Conservation (phyloP, 2,888 invertebrate genomes). For the Drosophila prolongata region DNA sequence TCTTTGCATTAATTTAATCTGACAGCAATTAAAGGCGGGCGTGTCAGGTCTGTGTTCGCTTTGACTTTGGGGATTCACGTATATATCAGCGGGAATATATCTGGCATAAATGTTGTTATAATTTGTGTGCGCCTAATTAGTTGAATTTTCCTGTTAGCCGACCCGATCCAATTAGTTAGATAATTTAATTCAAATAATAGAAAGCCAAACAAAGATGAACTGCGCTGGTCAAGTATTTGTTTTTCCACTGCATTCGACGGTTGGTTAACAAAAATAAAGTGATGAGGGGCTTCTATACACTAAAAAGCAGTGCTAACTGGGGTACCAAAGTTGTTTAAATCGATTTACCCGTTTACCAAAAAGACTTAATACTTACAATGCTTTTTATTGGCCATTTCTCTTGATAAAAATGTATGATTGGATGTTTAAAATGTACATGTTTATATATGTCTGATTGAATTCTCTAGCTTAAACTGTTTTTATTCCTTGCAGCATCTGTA, state of each 20-base stretch:
- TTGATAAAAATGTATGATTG: too few relatives aligned
- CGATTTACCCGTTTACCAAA: not conserved
- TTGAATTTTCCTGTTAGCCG: constrained; percentile 30
- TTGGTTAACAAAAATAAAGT: constrained; percentile 3
- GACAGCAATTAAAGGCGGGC: constrained; percentile 46
- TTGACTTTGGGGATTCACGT: constrained; percentile 21
- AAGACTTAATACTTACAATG: too few relatives aligned
- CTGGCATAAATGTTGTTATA: constrained; percentile 48
- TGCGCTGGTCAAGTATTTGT: constrained; percentile 20
- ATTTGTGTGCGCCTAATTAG: constrained; percentile 63
- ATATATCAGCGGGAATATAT: constrained; percentile 24
- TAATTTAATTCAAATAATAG: constrained; percentile 55
- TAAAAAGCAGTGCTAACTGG: not conserved
- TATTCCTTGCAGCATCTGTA: not conserved
- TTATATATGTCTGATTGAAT: too few relatives aligned
- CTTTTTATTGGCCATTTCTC: not conserved
- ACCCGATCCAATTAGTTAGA: constrained; percentile 61
- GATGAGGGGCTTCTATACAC: not conserved
- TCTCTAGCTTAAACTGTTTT: not conserved
- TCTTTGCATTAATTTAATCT: constrained; percentile 55
- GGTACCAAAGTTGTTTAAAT: not conserved
- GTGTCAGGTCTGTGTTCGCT: not conserved
- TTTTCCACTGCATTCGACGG: constrained; percentile 9
- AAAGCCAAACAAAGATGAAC: constrained; percentile 35
- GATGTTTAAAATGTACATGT: too few relatives aligned